Conservation (phyloP, 2,797 vertebrate species). For the Vespertilio murinus region DNA sequence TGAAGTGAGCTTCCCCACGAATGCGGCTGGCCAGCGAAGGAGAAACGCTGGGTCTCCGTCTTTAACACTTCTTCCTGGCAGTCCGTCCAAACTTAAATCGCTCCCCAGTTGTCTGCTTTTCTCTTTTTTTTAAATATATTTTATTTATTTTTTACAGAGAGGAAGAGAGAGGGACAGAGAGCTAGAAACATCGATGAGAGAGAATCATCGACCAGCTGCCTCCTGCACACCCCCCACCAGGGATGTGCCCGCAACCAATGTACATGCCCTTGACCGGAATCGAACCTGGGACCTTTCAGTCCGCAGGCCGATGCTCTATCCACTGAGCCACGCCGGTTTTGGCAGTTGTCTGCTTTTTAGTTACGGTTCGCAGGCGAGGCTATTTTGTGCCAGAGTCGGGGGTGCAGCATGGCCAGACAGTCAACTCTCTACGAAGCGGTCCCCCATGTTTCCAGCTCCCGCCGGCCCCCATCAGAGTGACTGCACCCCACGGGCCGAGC, state of each 20-base stretch:
- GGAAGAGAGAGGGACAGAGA: too few species aligned
- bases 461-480: rapidly evolving
- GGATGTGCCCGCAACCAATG: too few species aligned
- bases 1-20: not conserved
- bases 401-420: rapidly evolving
- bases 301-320: too few species aligned
- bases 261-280: too few species aligned
- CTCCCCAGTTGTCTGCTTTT: not conserved
- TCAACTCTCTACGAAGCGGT: rapidly evolving
- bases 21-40: not conserved
- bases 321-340: too few species aligned
- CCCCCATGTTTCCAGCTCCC: rapidly evolving
- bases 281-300: too few species aligned
- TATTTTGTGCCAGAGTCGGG: too few species aligned
- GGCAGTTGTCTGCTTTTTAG: not conserved
- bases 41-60: not conserved
- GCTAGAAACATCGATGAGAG: too few species aligned
- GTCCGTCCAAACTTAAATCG: not conserved
- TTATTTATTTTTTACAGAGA: too few species aligned
- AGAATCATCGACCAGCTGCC: too few species aligned
- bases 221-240: too few species aligned
- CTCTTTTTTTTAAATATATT: too few species aligned
- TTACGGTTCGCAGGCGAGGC: not conserved
- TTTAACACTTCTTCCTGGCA: not conserved
- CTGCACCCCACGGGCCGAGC: rapidly evolving